These are phyloP conservation scores for Sebastiscus albofasciatus DNA, from an alignment of 2,797 vertebrate species.

Conservation along the genomic window DNA sequence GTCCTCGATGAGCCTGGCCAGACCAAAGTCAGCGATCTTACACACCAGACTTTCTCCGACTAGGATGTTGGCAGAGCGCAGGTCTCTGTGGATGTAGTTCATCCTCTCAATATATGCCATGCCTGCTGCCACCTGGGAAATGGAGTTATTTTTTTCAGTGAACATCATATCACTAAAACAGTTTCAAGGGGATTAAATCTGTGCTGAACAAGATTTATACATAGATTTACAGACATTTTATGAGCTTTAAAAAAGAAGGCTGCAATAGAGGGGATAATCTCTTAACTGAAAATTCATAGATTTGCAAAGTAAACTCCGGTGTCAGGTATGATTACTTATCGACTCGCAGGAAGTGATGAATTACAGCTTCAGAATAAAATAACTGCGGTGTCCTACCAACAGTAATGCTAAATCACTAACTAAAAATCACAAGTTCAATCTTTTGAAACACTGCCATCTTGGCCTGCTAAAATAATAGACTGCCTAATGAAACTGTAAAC, in stretches of 20 bases:
- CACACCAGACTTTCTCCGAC: constrained; percentile 97
- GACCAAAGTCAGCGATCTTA: constrained; percentile 98
- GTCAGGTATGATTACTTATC: not conserved
- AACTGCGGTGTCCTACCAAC: not conserved
- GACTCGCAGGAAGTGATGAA: not conserved
- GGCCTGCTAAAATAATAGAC: not conserved
- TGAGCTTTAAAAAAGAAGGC: not conserved
- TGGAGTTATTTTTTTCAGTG: not conserved
- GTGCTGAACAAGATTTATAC: not conserved
- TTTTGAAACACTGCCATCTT: not conserved
- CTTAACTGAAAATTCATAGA: not conserved
- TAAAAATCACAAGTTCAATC: not conserved
- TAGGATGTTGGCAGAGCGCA: constrained; percentile 97
- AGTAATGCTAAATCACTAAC: not conserved
- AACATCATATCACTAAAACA: constrained; percentile 17
- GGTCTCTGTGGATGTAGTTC: constrained; percentile 99
- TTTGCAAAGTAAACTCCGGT: not conserved
- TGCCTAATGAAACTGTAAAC: not conserved
- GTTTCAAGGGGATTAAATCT: constrained; percentile 28
- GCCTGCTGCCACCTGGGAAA: constrained; percentile 92
- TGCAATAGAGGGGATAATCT: not conserved
- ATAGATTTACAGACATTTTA: not conserved
- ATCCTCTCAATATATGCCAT: constrained; percentile 99
- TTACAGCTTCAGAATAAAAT: not conserved
- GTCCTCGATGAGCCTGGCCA: constrained; percentile 98